phyloP scores from a whole-genome alignment of 37 sponge, comb jelly and placozoan species.

The Aphrocallistes beatrix region DNA sequence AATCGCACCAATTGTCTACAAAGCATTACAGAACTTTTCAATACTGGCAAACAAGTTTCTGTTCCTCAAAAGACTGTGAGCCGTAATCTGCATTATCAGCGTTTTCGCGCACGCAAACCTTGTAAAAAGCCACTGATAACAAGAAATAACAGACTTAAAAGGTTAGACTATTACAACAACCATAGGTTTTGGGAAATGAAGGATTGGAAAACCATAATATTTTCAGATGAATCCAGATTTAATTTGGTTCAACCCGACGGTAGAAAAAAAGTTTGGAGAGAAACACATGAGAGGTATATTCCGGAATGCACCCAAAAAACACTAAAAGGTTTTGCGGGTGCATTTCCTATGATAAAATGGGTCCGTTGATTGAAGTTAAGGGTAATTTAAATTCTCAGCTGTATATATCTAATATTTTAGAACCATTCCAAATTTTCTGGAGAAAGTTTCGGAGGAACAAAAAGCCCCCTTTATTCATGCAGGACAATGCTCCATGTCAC shows the following conservation, averaged over 20 bases:
- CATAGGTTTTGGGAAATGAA: background rate
- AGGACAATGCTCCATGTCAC: conserved; percentile 17
- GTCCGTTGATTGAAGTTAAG: background rate
- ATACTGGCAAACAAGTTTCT: background rate
- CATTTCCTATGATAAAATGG: conserved; percentile 11
- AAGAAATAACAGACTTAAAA: background rate
- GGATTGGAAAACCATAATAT: background rate
- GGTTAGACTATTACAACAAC: conserved; percentile 3
- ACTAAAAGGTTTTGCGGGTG: conserved; percentile 18
- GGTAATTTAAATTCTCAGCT: background rate
- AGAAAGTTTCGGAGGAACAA: background rate
- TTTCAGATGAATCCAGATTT: conserved; percentile 8
- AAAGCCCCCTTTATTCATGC: background rate
- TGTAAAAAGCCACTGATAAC: conserved; percentile 6
- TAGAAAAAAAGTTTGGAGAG: background rate
- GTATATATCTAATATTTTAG: background rate
- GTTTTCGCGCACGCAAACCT: background rate
- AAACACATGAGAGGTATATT: background rate
- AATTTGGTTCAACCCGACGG: background rate
- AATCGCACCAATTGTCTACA: conserved; percentile 5
- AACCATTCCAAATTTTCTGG: background rate
- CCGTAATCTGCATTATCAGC: background rate
- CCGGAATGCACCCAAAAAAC: conserved; percentile 12
- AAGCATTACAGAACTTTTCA: conserved; percentile 5
- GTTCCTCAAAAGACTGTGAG: conserved; percentile 13